These are phyloP conservation scores for Myoxocephalus aenaeus DNA, from an alignment of 2,797 vertebrate species.

Conservation along the genomic window DNA sequence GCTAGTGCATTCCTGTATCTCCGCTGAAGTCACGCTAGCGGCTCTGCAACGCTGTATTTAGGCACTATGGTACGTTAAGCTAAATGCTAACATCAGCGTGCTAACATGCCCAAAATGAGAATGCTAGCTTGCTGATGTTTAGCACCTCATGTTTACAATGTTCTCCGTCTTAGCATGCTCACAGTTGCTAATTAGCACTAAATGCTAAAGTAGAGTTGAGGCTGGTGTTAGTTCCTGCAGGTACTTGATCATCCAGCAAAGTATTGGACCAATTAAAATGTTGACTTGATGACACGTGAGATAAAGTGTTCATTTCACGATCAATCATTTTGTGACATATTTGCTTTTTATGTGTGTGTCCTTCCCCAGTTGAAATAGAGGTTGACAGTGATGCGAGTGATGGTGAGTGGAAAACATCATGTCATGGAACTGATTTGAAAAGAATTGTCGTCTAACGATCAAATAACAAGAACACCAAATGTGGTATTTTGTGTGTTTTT, in stretches of 20 bases:
- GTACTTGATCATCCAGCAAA: not conserved
- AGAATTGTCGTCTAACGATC: not conserved
- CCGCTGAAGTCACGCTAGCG: not conserved
- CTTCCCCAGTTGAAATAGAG: conserved; percentile 86
- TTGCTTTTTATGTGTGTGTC: too few species aligned
- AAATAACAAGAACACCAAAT: not conserved
- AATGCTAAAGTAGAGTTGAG: not conserved
- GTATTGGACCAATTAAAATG: not conserved
- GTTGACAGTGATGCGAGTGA: conserved; percentile 86
- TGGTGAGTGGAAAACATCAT: conserved; percentile 79
- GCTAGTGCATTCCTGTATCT: not conserved
- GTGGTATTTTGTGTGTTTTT: not conserved
- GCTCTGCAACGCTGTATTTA: too few species aligned
- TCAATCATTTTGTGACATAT: not conserved
- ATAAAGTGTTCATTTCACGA: too few species aligned
- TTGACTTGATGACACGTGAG: not conserved
- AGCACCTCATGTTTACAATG: not conserved
- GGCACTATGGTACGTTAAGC: not conserved
- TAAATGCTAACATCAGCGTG: not conserved
- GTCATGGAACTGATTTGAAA: not conserved
- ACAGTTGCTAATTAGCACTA: not conserved
- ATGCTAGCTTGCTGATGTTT: not conserved
- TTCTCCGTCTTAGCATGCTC: not conserved
- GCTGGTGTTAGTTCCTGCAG: not conserved
- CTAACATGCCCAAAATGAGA: not conserved